phyloP scores from a whole-genome alignment of 2,113 vertebrate species.

The Benitochromis conjunctus region DNA sequence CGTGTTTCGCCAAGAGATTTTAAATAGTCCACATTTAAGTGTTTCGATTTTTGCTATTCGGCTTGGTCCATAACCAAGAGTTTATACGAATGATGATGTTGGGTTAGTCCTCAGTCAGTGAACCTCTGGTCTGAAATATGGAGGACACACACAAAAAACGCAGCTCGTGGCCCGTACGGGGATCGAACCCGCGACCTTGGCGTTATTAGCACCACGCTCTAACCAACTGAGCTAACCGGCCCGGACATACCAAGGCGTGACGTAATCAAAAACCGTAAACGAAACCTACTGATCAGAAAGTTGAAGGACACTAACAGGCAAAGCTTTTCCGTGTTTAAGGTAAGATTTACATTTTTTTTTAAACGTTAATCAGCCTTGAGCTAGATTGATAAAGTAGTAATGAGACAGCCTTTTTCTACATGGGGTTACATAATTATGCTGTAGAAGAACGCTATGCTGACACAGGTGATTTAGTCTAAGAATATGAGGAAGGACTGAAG shows the following conservation, averaged over 20 bases:
- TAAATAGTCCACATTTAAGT: no score
- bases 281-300: neutral
- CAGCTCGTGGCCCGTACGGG: conserved; percentile 62
- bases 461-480: neutral
- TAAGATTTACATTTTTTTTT: neutral
- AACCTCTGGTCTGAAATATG: neutral
- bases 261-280: neutral
- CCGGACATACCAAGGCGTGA: neutral
- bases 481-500: neutral
- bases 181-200: conserved; percentile 74
- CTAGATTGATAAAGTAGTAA: neutral
- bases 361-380: neutral
- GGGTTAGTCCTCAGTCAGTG: neutral
- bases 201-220: conserved; percentile 77
- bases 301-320: rapidly evolving
- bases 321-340: neutral
- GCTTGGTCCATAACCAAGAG: neutral
- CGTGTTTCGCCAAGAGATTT: no score
- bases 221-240: conserved; percentile 57
- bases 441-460: neutral
- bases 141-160: neutral
- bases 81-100: neutral
- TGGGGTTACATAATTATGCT: neutral
- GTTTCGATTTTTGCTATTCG: neutral
- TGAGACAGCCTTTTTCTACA: neutral